A percentile compares a stretch with the other conserved stretches of the same genome.
Evolutionary conservation across 2,113 vertebrate genomes (phyloP).

Genomic region (Passer montanus): DNA sequence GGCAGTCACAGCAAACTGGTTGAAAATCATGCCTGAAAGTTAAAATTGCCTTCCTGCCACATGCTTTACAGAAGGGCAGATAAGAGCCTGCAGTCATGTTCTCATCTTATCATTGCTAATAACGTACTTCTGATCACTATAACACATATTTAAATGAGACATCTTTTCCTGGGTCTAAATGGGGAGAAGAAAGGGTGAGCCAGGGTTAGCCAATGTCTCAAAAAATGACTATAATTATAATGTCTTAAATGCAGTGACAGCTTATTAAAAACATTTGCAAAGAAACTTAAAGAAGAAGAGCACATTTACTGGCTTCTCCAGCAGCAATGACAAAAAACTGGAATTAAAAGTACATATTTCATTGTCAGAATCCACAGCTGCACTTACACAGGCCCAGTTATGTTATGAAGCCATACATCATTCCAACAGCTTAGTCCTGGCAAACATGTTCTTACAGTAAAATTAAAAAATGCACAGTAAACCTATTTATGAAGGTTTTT

Average conservation of each 20-base stretch:
- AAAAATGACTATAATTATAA: slow-evolving; percentile 24
- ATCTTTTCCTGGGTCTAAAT: slow-evolving; percentile 35
- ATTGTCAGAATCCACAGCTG: not conserved
- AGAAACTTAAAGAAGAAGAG: slow-evolving; percentile 33
- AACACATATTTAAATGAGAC: slow-evolving; percentile 37
- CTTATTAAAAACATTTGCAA: slow-evolving; percentile 35
- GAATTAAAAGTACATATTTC: not conserved
- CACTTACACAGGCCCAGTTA: not conserved
- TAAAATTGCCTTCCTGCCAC: slow-evolving; percentile 22
- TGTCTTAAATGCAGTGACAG: slow-evolving; percentile 28
- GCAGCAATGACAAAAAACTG: not conserved
- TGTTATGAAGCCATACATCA: not conserved
- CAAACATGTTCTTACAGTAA: not conserved
- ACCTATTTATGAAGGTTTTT: not conserved
- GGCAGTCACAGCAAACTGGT: rapidly evolving
- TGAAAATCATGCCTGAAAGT: not conserved
- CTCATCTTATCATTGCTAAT: slow-evolving; percentile 43
- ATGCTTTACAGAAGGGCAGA: not conserved
- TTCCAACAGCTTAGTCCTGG: not conserved
- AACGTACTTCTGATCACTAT: slow-evolving; percentile 11
- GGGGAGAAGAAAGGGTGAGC: slow-evolving; percentile 19
- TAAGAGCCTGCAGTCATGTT: not conserved
- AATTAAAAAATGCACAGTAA: not conserved
- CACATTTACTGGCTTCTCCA: not conserved
- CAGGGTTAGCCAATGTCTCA: slow-evolving; percentile 20